Percentiles rank a stretch among this genome's conserved stretches.
phyloP scores from a whole-genome alignment of 35 echinoderm and acorn worm genomes.

The Holothuria glaberrima region DNA sequence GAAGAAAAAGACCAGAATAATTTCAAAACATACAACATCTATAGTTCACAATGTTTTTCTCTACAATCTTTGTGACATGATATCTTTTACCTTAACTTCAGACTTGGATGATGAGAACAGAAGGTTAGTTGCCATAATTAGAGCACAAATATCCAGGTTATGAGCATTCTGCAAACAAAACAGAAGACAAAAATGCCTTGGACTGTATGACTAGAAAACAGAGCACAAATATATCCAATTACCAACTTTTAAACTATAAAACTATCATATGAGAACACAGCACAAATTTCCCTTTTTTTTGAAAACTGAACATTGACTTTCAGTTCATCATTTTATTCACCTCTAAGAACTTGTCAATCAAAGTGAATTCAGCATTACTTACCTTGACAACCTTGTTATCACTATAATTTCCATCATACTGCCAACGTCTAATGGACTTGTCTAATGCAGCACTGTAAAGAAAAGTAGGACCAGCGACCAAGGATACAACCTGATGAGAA shows the following conservation, averaged over 20 bases:
- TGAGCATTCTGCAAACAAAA: constrained; percentile 83
- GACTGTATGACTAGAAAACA: too few relatives aligned
- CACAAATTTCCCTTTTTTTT: too few relatives aligned
- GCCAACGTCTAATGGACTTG: constrained; percentile 82
- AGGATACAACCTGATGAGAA: constrained; percentile 70
- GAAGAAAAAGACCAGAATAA: too few relatives aligned
- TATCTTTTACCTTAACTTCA: constrained; percentile 80
- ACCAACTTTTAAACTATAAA: too few relatives aligned
- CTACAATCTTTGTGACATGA: not conserved
- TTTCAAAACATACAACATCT: too few relatives aligned
- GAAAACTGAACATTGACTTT: not conserved
- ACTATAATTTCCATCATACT: constrained; percentile 63
- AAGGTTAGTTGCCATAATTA: constrained; percentile 55
- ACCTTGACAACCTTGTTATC: constrained; percentile 89
- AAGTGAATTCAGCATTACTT: not conserved
- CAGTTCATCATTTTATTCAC: too few relatives aligned
- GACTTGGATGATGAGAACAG: constrained; percentile 92
- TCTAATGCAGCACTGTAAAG: constrained; percentile 91
- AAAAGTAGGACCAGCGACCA: constrained; percentile 68
- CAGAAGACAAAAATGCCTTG: not conserved
- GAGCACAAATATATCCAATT: too few relatives aligned
- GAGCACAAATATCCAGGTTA: constrained; percentile 67
- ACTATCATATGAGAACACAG: too few relatives aligned
- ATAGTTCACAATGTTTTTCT: too few relatives aligned
- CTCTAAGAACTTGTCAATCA: too few relatives aligned